Evolutionary conservation across 1,140 invertebrate species (phyloP).

Genomic region (Papilio aristodemus): DNA sequence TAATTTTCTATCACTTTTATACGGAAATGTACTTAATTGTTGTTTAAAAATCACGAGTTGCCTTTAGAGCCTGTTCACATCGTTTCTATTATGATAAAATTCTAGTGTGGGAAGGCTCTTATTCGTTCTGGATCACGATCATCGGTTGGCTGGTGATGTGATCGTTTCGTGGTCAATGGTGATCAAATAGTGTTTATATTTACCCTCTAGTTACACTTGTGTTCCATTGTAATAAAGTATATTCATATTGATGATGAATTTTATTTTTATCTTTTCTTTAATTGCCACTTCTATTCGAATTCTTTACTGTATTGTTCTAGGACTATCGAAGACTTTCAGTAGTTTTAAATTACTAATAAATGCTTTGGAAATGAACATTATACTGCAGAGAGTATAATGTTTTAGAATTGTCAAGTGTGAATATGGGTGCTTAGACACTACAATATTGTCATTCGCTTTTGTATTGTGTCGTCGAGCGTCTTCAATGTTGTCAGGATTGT

Average conservation of each 20-base stretch:
- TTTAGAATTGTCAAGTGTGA: no score
- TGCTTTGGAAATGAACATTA: no score
- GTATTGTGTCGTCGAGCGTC: no score
- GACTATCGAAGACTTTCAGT: no score
- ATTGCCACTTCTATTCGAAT: no score
- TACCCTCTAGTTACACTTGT: conserved; percentile 33
- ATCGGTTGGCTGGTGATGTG: background rate
- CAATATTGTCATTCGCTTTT: no score
- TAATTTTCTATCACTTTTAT: conserved; percentile 35
- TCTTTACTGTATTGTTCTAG: no score
- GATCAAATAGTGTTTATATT: conserved; percentile 25
- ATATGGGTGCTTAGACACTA: no score
- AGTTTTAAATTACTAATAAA: no score
- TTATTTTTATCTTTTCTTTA: background rate
- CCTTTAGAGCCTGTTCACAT: conserved; percentile 33
- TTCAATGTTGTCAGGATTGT: no score
- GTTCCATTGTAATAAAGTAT: conserved; percentile 34
- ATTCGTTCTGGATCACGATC: background rate
- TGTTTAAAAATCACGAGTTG: conserved; percentile 35
- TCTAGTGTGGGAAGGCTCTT: conserved; percentile 6
- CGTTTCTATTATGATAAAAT: background rate
- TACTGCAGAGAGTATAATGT: no score
- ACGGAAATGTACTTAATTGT: conserved; percentile 36
- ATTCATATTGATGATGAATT: conserved; percentile 25
- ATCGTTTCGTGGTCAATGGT: conserved; percentile 13